Percentiles rank a stretch among this genome's conserved stretches.
phyloP scores from a whole-genome alignment of 2,797 vertebrate genomes.

The Todus mexicanus region DNA sequence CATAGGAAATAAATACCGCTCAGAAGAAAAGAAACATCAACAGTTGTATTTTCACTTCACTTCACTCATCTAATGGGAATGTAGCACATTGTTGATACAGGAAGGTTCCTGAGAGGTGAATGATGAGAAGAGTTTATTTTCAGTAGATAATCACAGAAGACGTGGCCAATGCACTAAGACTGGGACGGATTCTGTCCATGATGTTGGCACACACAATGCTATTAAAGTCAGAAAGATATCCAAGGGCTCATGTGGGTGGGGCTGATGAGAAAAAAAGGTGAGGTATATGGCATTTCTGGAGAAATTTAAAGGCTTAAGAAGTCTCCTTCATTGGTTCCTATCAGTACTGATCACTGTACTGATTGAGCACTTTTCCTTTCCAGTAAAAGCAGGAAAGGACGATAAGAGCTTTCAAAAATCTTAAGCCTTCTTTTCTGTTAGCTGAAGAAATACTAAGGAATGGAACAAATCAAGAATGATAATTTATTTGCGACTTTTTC shows the following conservation, averaged over 20 bases:
- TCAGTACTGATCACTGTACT: background rate
- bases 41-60: slow-evolving; percentile 23
- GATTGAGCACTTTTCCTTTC: background rate
- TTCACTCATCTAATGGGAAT: background rate
- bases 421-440: background rate
- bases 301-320: background rate
- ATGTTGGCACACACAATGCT: background rate
- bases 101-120: background rate
- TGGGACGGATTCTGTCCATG: background rate
- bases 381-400: background rate
- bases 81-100: background rate
- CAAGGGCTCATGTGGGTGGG: background rate
- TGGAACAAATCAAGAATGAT: background rate
- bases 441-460: background rate
- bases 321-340: background rate
- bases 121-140: background rate
- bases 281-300: background rate
- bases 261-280: background rate
- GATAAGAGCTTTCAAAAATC: background rate
- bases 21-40: background rate
- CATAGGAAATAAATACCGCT: background rate
- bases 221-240: background rate
- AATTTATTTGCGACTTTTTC: background rate
- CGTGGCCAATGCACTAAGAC: background rate
- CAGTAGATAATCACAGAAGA: background rate